Conservation (phyloP, 2,888 invertebrate species). For the Drosophila histrio region DNA sequence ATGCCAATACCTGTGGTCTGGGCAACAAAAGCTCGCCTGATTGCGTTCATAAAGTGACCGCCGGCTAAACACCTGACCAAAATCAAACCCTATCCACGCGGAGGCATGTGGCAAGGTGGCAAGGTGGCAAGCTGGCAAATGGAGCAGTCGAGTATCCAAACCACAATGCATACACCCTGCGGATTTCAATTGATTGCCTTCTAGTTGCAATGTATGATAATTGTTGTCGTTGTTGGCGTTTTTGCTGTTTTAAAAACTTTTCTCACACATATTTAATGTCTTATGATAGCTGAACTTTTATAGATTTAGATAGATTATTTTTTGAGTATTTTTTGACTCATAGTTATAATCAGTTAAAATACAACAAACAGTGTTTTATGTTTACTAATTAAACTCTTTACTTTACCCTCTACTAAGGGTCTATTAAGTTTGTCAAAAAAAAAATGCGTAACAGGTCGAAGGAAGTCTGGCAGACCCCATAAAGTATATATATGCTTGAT, state of each 20-base stretch:
- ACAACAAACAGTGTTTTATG: no score
- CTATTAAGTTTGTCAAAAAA: no score
- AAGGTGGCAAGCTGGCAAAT: background rate
- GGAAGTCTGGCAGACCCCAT: no score
- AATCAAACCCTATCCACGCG: conserved; percentile 29
- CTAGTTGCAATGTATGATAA: conserved; percentile 10
- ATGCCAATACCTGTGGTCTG: conserved; percentile 30
- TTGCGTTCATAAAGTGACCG: conserved; percentile 62
- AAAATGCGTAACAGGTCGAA: no score
- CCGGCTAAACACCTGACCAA: conserved; percentile 70
- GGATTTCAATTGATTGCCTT: conserved; percentile 51
- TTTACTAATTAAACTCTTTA: no score
- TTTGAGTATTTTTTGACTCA: no score
- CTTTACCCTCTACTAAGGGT: no score
- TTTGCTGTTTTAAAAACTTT: background rate
- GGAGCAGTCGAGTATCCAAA: background rate
- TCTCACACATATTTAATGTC: background rate
- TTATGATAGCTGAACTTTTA: background rate
- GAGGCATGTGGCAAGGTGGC: background rate
- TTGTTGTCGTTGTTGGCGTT: conserved; percentile 9
- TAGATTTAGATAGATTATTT: background rate
- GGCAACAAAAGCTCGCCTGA: conserved; percentile 69
- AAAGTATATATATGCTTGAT: no score
- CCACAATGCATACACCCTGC: conserved; percentile 24
- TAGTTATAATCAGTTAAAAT: no score